A percentile compares a stretch with the other conserved stretches of the same genome.
Evolutionary conservation across 2,888 invertebrate genomes (phyloP).

Genomic region (Phaedon cochleariae): DNA sequence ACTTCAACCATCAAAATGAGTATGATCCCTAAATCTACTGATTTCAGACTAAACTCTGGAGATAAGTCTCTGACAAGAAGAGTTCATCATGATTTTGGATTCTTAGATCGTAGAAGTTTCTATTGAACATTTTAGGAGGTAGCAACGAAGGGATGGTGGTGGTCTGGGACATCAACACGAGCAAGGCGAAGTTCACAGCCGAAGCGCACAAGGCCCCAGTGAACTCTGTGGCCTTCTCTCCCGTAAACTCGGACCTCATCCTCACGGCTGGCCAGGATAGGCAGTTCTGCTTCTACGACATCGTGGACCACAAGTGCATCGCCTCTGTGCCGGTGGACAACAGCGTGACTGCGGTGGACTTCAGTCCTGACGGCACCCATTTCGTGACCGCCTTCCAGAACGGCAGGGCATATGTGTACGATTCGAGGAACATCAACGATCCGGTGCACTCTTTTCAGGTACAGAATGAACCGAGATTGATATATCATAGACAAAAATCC

Average conservation of each 20-base stretch:
- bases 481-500: too few species aligned
- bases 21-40: too few species aligned
- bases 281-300: slow-evolving; percentile 67
- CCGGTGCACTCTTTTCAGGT: slow-evolving; percentile 64
- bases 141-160: slow-evolving; percentile 58
- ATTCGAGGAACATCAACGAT: slow-evolving; percentile 65
- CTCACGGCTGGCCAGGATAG: slow-evolving; percentile 68
- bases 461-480: too few species aligned
- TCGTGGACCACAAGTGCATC: slow-evolving; percentile 60
- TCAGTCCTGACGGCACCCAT: slow-evolving; percentile 59
- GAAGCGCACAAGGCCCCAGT: slow-evolving; percentile 67
- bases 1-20: too few species aligned
- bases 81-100: too few species aligned
- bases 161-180: slow-evolving; percentile 58
- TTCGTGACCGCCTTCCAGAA: slow-evolving; percentile 68
- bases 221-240: slow-evolving; percentile 67
- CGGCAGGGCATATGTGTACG: slow-evolving; percentile 66
- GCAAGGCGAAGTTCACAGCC: slow-evolving; percentile 49
- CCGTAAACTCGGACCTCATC: slow-evolving; percentile 66
- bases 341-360: slow-evolving; percentile 55
- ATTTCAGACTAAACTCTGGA: too few species aligned
- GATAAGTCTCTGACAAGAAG: too few species aligned
- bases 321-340: slow-evolving; percentile 52
- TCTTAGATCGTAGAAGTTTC: too few species aligned
- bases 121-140: slow-evolving; percentile 39